phyloP scores from a whole-genome alignment of 2,888 invertebrate species.

The Noctua comes region DNA sequence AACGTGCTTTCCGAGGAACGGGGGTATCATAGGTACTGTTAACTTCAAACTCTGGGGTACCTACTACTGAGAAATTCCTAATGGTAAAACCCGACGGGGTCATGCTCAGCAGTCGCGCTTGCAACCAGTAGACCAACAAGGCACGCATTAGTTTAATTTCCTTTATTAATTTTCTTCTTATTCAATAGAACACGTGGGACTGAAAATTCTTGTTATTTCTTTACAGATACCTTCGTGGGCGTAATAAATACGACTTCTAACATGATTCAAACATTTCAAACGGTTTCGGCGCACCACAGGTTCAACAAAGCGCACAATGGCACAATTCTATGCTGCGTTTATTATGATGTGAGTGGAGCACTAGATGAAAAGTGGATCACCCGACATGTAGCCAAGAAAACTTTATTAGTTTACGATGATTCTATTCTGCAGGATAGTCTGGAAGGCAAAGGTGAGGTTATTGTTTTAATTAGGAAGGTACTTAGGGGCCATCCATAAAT shows the following conservation, averaged over 20 bases:
- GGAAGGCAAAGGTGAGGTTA: background rate
- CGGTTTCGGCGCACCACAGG: fast-evolving
- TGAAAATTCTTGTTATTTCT: background rate
- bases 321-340: slow-evolving; percentile 37
- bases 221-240: slow-evolving; percentile 35
- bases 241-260: slow-evolving; percentile 28
- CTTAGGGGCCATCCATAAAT: too few relatives aligned
- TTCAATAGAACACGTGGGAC: background rate
- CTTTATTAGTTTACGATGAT: slow-evolving; percentile 19
- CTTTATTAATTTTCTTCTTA: too few relatives aligned
- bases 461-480: background rate
- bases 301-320: background rate
- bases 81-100: too few relatives aligned
- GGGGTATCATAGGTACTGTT: too few relatives aligned
- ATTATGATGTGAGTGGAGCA: background rate
- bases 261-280: background rate
- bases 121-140: too few relatives aligned
- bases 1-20: too few relatives aligned
- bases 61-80: too few relatives aligned
- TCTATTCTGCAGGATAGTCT: fast-evolving
- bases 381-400: slow-evolving; percentile 29
- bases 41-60: too few relatives aligned
- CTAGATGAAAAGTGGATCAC: background rate
- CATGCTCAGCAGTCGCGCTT: too few relatives aligned
- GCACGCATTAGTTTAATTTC: too few relatives aligned